Conservation (phyloP, 2,797 vertebrate species). For the Anas bahamensis region DNA sequence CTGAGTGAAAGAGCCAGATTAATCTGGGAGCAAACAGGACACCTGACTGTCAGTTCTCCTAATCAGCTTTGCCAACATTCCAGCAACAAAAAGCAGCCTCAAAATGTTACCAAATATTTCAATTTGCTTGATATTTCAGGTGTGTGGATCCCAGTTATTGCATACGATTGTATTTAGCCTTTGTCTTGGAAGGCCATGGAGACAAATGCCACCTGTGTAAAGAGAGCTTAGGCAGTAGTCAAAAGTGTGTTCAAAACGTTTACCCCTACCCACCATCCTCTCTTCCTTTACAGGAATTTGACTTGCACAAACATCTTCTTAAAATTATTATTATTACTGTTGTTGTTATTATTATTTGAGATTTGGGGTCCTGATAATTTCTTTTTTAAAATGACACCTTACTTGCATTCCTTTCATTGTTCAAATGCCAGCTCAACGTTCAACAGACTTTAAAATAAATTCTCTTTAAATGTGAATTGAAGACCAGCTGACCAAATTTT, state of each 20-base stretch:
- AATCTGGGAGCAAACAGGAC: background rate
- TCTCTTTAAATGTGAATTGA: background rate
- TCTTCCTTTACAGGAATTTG: background rate
- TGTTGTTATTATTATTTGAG: background rate
- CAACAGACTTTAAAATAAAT: background rate
- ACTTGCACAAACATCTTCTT: background rate
- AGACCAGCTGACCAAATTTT: conserved; percentile 17
- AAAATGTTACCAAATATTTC: background rate
- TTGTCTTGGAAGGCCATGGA: background rate
- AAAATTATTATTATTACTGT: too few relatives aligned
- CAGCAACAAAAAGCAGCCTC: background rate
- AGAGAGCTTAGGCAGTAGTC: background rate
- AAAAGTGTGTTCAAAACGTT: background rate
- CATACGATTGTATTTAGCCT: background rate
- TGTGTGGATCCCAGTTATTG: background rate
- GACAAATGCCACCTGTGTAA: background rate
- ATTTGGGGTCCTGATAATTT: background rate
- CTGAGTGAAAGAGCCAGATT: background rate
- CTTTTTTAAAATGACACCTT: background rate
- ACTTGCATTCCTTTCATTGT: background rate
- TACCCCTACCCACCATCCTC: background rate
- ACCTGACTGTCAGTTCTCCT: background rate
- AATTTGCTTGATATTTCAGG: background rate
- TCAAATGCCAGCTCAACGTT: background rate
- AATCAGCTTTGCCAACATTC: background rate